These are phyloP conservation scores for Fistularia commersonii DNA, from an alignment of 2,797 vertebrate species.

Conservation along the genomic window DNA sequence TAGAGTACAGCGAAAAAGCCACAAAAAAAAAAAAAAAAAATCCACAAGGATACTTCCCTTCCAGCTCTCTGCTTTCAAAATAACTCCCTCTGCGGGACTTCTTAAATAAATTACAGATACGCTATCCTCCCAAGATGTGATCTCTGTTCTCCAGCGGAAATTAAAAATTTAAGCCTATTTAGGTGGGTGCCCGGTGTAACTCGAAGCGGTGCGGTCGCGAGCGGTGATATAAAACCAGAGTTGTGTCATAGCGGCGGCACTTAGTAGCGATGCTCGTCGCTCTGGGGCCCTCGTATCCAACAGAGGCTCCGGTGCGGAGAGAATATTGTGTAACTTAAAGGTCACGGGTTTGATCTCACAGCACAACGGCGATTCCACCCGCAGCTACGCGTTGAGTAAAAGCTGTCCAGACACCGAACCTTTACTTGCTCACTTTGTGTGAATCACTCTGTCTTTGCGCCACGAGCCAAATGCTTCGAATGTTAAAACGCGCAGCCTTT, in stretches of 20 bases:
- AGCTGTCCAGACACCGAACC: conserved; percentile 28
- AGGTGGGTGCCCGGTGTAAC: conserved; percentile 68
- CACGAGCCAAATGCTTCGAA: conserved; percentile 9
- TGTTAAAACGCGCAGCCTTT: conserved; percentile 25
- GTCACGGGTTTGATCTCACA: conserved; percentile 31
- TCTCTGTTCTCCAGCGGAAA: conserved; percentile 71
- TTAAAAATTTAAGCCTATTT: conserved; percentile 79
- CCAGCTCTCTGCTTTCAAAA: conserved; percentile 59
- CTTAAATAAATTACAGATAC: conserved; percentile 76
- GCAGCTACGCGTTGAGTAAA: conserved; percentile 27
- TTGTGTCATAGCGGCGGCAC: conserved; percentile 50
- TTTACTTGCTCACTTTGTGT: conserved; percentile 7
- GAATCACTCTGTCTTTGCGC: conserved; percentile 26
- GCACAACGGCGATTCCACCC: conserved; percentile 23
- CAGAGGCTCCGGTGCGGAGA: conserved; percentile 35
- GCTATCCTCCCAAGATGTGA: conserved; percentile 74
- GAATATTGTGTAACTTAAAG: conserved; percentile 39
- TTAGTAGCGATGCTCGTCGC: conserved; percentile 55
- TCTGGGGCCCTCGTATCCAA: conserved; percentile 29
- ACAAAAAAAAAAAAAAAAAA: conserved; percentile 50
- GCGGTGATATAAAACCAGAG: conserved; percentile 55
- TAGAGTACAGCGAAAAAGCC: conserved; percentile 54
- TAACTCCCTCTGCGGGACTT: conserved; percentile 58
- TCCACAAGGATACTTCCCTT: conserved; percentile 57
- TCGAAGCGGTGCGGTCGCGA: conserved; percentile 62